Evolutionary conservation across 1,140 invertebrate genomes (phyloP).

Genomic region (Pogonognathellus flavescens): DNA sequence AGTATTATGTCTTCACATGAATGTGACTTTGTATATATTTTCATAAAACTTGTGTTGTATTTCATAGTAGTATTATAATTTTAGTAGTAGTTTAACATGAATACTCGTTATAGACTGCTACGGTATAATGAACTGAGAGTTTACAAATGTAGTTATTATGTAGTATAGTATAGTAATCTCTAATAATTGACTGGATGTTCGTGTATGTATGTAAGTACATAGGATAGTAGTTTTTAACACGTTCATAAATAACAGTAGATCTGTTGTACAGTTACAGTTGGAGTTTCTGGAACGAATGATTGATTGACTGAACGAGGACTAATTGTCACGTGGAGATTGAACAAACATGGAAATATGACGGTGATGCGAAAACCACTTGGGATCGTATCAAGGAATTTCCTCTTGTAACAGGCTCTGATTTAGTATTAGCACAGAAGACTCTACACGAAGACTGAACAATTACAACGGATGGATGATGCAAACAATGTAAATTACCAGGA

Average conservation of each 20-base stretch:
- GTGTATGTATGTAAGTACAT: not conserved
- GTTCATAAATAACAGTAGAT: too few species aligned
- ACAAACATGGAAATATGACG: slow-evolving; percentile 37
- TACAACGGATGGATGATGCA: not conserved
- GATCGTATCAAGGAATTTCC: slow-evolving; percentile 3
- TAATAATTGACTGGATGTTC: not conserved
- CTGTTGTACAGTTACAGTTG: not conserved
- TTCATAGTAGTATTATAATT: too few species aligned
- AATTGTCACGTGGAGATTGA: slow-evolving; percentile 37
- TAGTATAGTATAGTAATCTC: too few species aligned
- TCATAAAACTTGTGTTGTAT: too few species aligned
- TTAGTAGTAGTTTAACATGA: too few species aligned
- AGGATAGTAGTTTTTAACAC: not conserved
- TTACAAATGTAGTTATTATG: too few species aligned
- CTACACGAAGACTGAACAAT: slow-evolving; percentile 32
- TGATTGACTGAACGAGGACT: slow-evolving; percentile 46
- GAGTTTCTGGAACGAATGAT: not conserved
- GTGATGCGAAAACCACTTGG: not conserved
- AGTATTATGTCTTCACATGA: too few species aligned
- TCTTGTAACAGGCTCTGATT: not conserved
- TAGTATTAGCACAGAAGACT: not conserved
- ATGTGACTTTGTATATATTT: too few species aligned
- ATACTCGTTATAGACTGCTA: too few species aligned
- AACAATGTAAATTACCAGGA: not conserved
- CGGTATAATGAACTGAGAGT: too few species aligned